phyloP scores from a whole-genome alignment of 2,888 invertebrate genomes.

The Cheilosia vulpina region DNA sequence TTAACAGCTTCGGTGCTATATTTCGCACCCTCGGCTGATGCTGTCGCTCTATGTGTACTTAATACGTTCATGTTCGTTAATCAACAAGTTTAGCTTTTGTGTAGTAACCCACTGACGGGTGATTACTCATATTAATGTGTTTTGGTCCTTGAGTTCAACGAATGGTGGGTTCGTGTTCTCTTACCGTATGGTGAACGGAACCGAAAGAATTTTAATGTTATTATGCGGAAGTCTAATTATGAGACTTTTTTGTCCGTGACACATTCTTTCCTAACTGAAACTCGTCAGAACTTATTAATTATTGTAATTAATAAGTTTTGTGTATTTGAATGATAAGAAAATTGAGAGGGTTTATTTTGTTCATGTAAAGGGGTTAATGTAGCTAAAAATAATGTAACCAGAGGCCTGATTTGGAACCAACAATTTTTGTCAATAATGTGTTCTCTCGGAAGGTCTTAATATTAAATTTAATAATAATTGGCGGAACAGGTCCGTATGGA shows the following conservation, averaged over 20 bases:
- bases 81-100: constrained; percentile 75
- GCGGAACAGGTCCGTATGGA: no score
- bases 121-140: constrained; percentile 75
- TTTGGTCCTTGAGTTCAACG: constrained; percentile 68
- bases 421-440: no score
- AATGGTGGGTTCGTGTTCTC: constrained; percentile 62
- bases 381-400: no score
- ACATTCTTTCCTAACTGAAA: constrained; percentile 16
- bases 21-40: constrained; percentile 61
- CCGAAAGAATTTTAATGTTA: constrained; percentile 49
- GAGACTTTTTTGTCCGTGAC: constrained; percentile 35
- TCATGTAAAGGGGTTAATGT: no score
- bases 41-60: constrained; percentile 38
- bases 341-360: background rate
- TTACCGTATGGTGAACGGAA: constrained; percentile 47
- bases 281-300: constrained; percentile 39
- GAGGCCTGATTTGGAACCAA: no score
- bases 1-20: constrained; percentile 71
- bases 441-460: no score
- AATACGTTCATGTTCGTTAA: constrained; percentile 65
- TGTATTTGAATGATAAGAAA: constrained; percentile 16
- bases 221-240: constrained; percentile 69
- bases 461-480: no score
- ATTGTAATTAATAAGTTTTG: constrained; percentile 28
- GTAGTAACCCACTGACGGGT: constrained; percentile 69